Evolutionary conservation across 2,888 invertebrate species (phyloP), one percentile per base, ranked within the genome.

Genomic region (Pterostichus niger): DNA sequence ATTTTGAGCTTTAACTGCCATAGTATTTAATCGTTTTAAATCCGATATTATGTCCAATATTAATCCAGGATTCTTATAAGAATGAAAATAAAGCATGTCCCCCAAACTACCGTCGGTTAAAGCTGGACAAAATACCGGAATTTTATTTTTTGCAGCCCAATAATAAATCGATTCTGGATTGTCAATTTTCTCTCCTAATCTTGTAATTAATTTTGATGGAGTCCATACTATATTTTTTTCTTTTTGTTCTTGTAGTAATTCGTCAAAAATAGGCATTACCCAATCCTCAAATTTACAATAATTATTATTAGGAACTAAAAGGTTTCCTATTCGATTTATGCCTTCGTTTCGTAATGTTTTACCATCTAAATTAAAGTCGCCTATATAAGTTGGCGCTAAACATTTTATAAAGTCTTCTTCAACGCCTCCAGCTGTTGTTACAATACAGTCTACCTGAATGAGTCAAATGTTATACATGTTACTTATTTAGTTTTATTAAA

Each of bases 391-490:
- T 0, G 98, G 97, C 0, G 97, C 97, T 80, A 99, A 91, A 89
- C 99, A 99, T 91, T 99, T 99, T 59, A 99, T 99, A 64, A 99
- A 94, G 91, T 99, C 99, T 90, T 99, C 99, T 90, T 99, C 99
- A 0, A 99, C 92, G 0, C 99, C 99, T 0, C 99, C 99, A 0
- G 99, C 99, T 10, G 98, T 98, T 0, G 99, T 97, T 0, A 99
- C 99, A 85, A 99, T 93, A 88, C 98, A 98, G 90, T 99, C 99
- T 44, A 99, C 94, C 93, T 95, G 87, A 82, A 87, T 84, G 85
- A 81, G 17, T n/a, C 13, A 76, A 84, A 33, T 35, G 46, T 35
- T 61, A 35, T 54, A 77, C 6, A 84, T 10, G 77, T 61, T 31
- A 46, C 11, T 76, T 15, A 71, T 24, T 6, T 77, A 24, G 24